A percentile compares a stretch with the other conserved stretches of the same genome.
Conservation (phyloP, 2,888 invertebrate genomes). For the Chalcis sispes region DNA sequence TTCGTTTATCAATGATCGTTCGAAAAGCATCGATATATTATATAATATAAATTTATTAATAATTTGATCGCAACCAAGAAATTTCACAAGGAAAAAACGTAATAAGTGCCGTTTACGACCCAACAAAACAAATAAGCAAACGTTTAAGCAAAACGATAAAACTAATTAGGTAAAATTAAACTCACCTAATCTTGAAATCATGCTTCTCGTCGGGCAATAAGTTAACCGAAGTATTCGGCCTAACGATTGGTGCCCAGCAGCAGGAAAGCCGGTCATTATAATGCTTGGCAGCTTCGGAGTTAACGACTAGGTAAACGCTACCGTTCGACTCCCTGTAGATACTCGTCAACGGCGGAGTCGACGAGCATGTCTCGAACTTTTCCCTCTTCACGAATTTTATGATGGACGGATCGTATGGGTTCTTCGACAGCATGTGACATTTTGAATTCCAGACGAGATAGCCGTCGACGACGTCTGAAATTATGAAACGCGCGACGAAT, state of each 20-base stretch:
- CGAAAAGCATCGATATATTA: no score
- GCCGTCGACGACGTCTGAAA: slow-evolving; percentile 65
- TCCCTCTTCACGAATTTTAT: slow-evolving; percentile 78
- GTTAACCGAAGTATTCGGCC: slow-evolving; percentile 75
- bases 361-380: slow-evolving; percentile 78
- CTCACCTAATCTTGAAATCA: slow-evolving; percentile 71
- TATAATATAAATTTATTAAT: no score
- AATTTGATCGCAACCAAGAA: no score
- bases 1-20: slow-evolving; percentile 41
- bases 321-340: slow-evolving; percentile 65
- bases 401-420: slow-evolving; percentile 80
- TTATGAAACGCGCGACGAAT: no score
- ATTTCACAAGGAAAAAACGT: no score
- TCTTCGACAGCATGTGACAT: slow-evolving; percentile 79
- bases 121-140: no score
- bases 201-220: slow-evolving; percentile 64
- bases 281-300: slow-evolving; percentile 70
- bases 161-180: no score
- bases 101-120: no score
- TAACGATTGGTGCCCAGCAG: slow-evolving; percentile 80
- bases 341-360: slow-evolving; percentile 64
- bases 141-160: no score
- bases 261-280: slow-evolving; percentile 78
- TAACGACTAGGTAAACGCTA: slow-evolving; percentile 63
- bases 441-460: slow-evolving; percentile 80